Conservation (phyloP, 2,888 invertebrate genomes). For the Tubiluchus corallicola region DNA sequence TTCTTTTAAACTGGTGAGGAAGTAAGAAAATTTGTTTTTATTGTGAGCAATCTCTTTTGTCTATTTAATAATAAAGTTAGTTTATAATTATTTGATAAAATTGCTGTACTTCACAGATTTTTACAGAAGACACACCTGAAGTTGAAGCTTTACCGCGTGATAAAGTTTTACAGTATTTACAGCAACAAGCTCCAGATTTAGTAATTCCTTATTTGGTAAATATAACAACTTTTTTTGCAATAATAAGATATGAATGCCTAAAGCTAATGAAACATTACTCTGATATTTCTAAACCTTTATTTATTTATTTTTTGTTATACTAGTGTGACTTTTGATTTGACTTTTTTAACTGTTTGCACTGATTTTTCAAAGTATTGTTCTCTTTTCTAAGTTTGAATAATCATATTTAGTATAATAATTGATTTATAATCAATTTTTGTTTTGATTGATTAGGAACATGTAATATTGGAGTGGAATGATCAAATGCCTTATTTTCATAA, state of each 20-base stretch:
- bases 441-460: constrained; percentile 77
- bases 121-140: constrained; percentile 57
- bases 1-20: too few species aligned
- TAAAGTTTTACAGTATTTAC: constrained; percentile 67
- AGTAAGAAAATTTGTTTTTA: constrained; percentile 2
- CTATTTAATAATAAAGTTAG: neutral
- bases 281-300: neutral
- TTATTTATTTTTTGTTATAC: constrained; percentile 14
- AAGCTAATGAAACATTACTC: constrained; percentile 1
- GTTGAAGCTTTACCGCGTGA: constrained; percentile 74
- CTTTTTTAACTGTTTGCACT: too few species aligned
- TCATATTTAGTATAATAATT: too few species aligned
- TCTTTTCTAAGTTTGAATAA: neutral
- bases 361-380: too few species aligned
- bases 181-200: constrained; percentile 48
- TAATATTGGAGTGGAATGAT: constrained; percentile 76
- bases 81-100: constrained; percentile 5
- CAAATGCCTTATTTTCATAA: constrained; percentile 69
- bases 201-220: constrained; percentile 70
- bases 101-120: constrained; percentile 37
- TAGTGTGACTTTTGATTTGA: too few species aligned
- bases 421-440: too few species aligned
- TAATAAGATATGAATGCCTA: too few species aligned
- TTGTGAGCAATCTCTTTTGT: constrained; percentile 2
- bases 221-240: too few species aligned